Conservation (phyloP, 2,113 vertebrate genomes). For the Varanus salvator region DNA sequence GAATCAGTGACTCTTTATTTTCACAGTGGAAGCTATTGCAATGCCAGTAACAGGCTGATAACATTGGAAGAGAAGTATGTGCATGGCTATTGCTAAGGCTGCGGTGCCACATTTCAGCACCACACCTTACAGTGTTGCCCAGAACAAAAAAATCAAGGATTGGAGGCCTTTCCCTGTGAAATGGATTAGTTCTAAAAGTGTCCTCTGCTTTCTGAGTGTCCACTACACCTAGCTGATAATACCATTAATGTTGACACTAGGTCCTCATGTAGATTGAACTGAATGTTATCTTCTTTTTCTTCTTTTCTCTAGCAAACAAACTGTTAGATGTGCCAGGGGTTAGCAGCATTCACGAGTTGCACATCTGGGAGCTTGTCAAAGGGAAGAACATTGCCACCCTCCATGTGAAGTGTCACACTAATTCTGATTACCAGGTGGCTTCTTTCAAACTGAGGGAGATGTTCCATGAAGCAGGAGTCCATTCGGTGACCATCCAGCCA, state of each 20-base stretch:
- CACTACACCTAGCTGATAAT: neutral
- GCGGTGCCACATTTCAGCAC: neutral
- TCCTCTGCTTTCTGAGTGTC: neutral
- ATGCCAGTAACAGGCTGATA: neutral
- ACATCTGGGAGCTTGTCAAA: constrained; percentile 83
- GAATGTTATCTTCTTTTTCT: neutral
- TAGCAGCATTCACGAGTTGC: constrained; percentile 82
- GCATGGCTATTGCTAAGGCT: neutral
- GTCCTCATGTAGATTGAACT: neutral
- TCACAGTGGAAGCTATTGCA: neutral
- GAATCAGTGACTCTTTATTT: neutral
- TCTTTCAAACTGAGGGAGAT: constrained; percentile 76
- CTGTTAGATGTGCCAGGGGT: constrained; percentile 75
- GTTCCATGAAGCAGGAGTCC: constrained; percentile 82
- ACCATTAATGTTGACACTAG: no score
- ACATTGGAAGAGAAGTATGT: neutral
- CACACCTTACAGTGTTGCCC: neutral
- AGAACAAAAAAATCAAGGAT: neutral
- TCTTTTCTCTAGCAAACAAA: constrained; percentile 73
- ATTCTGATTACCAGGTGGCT: constrained; percentile 61
- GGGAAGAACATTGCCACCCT: constrained; percentile 84
- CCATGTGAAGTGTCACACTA: constrained; percentile 80
- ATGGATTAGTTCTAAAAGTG: neutral
- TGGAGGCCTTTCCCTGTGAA: neutral
- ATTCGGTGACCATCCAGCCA: constrained; percentile 85